Evolutionary conservation across 1,140 invertebrate species (phyloP), one percentile per base, ranked within the genome.

Genomic region (Pseudomyrmex concolor): DNA sequence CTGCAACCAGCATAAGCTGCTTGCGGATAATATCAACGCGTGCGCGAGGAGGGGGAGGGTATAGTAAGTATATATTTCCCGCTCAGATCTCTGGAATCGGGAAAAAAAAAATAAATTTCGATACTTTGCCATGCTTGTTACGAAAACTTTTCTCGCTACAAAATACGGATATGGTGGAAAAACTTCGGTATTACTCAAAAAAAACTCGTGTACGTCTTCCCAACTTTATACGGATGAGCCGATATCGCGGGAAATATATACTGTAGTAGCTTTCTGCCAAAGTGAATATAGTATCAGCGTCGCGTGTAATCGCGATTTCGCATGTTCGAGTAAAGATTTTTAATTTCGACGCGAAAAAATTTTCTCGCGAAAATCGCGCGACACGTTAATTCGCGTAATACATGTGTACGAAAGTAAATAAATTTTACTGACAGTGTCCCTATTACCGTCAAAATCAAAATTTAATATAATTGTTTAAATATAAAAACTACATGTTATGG

Each of bases 1-100:
- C 66, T 80, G 54, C 76, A 80, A 71, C 66, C 54, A 80, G 76
- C 76, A 71, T 80, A 80, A 80, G 76, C 76, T 54, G 66, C 76
- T 80, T 60, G 66, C 54, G 66, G 66, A 80, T 80, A 80, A 80
- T 80, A 78, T 59, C 76, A 34, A 34, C 17, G 57, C 48, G 34
- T 3, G 2, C 25, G 25, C 25, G 25, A 3, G 25, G n/a, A n/a
- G n/a, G n/a, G n/a, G n/a, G n/a, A n/a, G n/a, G n/a, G n/a, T n/a
- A n/a, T n/a, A n/a, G 25, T 25, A 64, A 34, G 43, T 80, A 50
- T 70, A 80, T 71, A 25, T 25, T 25, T 54, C 15, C 54, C 66
- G 60, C 34, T 48, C 50, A 15, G 72, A 76, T 76, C 72, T n/a
- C 34, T 34, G 13, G 50, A 54, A 3, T n/a, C 2, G 25, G 3